phyloP scores from a whole-genome alignment of 2,888 invertebrate species.

The Dolichomitus sp. region DNA sequence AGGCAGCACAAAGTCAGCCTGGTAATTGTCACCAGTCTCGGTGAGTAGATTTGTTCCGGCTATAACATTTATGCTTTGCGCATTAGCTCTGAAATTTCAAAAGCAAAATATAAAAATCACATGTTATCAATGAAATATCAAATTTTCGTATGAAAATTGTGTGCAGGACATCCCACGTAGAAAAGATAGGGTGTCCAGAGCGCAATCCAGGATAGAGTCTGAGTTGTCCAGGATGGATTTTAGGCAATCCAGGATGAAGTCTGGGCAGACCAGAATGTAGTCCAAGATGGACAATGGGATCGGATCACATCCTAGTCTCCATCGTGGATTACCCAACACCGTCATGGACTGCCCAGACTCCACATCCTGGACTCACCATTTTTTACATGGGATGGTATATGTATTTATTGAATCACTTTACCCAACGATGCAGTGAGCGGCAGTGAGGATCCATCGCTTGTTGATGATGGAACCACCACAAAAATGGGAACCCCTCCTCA shows the following conservation, averaged over 20 bases:
- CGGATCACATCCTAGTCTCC: too few species aligned
- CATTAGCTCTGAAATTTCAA: not conserved
- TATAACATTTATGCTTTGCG: constrained; percentile 55
- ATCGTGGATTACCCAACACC: too few species aligned
- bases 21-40: constrained; percentile 64
- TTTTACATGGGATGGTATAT: not conserved
- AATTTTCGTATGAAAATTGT: not conserved
- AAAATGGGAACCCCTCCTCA: constrained; percentile 86
- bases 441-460: constrained; percentile 87
- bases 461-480: constrained; percentile 88
- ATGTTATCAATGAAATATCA: not conserved
- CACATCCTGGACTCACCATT: too few species aligned
- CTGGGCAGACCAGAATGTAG: too few species aligned
- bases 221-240: too few species aligned
- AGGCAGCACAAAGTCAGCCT: constrained; percentile 56
- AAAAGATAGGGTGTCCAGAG: too few species aligned
- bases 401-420: constrained; percentile 67
- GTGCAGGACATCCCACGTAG: not conserved
- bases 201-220: too few species aligned
- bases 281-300: too few species aligned
- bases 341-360: too few species aligned
- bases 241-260: too few species aligned
- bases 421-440: constrained; percentile 87
- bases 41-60: constrained; percentile 68
- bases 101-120: not conserved